phyloP scores from a whole-genome alignment of 92 coral and sea anemone species.

The Desmophyllum pertusum region DNA sequence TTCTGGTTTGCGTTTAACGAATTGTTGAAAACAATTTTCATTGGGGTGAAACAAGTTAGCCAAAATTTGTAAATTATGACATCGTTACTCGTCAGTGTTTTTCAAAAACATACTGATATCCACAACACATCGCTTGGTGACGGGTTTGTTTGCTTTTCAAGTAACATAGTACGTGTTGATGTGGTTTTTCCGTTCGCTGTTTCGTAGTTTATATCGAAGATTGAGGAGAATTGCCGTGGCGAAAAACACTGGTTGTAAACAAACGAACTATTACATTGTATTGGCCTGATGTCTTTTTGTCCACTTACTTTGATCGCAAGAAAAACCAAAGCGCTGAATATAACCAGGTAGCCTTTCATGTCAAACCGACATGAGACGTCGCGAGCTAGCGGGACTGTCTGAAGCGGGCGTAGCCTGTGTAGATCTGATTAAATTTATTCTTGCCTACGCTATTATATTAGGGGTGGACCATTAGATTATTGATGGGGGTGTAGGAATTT shows the following conservation, averaged over 20 bases:
- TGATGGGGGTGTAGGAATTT: too few species aligned
- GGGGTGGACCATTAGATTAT: too few species aligned
- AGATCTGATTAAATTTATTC: background rate
- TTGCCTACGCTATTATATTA: background rate
- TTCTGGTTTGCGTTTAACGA: constrained; percentile 47
- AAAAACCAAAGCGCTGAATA: background rate
- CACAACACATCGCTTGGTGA: constrained; percentile 21
- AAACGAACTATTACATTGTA: too few species aligned
- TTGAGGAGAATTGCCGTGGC: too few species aligned
- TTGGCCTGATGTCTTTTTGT: too few species aligned
- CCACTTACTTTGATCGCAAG: background rate
- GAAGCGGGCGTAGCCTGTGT: background rate
- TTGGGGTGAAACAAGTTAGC: constrained; percentile 27
- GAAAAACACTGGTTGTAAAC: too few species aligned
- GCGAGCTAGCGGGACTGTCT: background rate
- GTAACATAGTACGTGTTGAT: background rate
- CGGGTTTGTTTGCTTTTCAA: background rate
- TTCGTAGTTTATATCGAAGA: too few species aligned
- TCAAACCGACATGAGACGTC: background rate
- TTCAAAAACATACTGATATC: constrained; percentile 37
- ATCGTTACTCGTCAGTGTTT: background rate
- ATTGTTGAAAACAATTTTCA: constrained; percentile 39
- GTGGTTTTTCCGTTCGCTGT: background rate
- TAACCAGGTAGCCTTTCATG: background rate
- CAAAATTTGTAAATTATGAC: constrained; percentile 25